A percentile compares a stretch with the other conserved stretches of the same genome.
Conservation (phyloP, 2,797 vertebrate genomes). For the Epinephelus coioides region DNA sequence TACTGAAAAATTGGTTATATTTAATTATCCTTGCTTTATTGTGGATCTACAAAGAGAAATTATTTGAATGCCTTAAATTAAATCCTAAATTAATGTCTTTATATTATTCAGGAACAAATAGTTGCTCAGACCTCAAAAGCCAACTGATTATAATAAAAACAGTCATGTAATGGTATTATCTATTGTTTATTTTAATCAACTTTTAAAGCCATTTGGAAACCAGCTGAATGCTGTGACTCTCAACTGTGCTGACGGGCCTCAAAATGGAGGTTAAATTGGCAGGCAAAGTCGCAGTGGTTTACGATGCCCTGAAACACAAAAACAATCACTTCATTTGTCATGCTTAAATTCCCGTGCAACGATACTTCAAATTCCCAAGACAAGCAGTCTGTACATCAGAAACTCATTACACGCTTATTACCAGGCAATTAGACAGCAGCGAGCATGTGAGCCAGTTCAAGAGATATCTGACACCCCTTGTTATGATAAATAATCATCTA, state of each 20-base stretch:
- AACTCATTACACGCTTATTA: constrained; percentile 82
- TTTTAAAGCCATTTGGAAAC: constrained; percentile 31
- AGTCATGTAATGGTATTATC: neutral
- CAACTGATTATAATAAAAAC: constrained; percentile 16
- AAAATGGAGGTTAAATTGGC: constrained; percentile 48
- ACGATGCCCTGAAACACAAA: constrained; percentile 57
- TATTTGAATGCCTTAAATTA: constrained; percentile 39
- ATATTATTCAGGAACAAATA: constrained; percentile 34
- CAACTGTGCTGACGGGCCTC: constrained; percentile 24
- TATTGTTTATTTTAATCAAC: constrained; percentile 32
- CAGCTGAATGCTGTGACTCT: constrained; percentile 17
- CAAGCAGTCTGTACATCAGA: constrained; percentile 64
- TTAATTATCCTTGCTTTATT: constrained; percentile 54
- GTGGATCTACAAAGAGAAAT: constrained; percentile 30
- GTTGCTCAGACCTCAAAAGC: constrained; percentile 19
- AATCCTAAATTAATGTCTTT: constrained; percentile 9
- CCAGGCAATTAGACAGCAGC: constrained; percentile 68
- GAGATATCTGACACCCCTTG: constrained; percentile 47
- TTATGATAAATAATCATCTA: constrained; percentile 55
- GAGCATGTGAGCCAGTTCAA: constrained; percentile 49
- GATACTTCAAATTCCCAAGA: constrained; percentile 71
- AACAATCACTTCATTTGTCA: constrained; percentile 74
- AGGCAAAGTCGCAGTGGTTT: constrained; percentile 36
- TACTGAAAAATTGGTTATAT: constrained; percentile 33
- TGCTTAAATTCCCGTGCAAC: constrained; percentile 63